phyloP scores from a whole-genome alignment of 2,113 vertebrate species.

The Poeciliopsis turrubarensis region DNA sequence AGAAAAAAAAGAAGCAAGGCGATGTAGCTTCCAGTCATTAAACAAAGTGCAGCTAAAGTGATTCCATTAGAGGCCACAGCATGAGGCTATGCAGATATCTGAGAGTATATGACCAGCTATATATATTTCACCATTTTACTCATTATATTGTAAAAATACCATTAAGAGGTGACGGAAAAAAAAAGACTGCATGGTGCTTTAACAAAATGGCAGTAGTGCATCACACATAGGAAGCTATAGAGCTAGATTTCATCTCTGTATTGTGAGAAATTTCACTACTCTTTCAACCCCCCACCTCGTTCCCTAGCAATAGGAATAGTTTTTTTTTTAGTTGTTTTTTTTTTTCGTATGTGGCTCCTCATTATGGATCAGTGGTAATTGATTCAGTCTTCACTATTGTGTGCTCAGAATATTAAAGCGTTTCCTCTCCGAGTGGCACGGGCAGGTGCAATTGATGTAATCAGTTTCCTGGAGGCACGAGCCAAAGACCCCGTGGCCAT shows the following conservation, averaged over 20 bases:
- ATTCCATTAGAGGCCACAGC: conserved; percentile 36
- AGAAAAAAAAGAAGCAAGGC: conserved; percentile 11
- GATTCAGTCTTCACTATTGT: conserved; percentile 56
- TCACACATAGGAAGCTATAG: conserved; percentile 18
- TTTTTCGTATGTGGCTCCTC: conserved; percentile 45
- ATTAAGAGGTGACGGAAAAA: conserved; percentile 30
- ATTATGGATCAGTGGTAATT: conserved; percentile 66
- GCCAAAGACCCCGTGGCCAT: conserved; percentile 62
- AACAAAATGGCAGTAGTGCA: conserved; percentile 57
- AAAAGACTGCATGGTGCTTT: conserved; percentile 27
- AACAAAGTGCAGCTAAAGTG: conserved; percentile 48
- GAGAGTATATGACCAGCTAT: conserved; percentile 19
- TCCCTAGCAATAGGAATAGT: conserved; percentile 28
- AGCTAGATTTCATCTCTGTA: conserved; percentile 37
- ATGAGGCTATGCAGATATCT: conserved; percentile 28
- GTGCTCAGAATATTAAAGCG: conserved; percentile 76
- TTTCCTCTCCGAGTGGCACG: conserved; percentile 41
- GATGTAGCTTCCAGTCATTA: conserved; percentile 45
- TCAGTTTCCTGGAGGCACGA: conserved; percentile 70
- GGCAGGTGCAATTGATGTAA: conserved; percentile 77
- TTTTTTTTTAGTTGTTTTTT: not conserved
- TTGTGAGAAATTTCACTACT: conserved; percentile 16
- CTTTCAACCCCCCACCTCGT: conserved; percentile 29
- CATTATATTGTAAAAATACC: conserved; percentile 3
- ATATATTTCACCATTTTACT: conserved; percentile 48